These are phyloP conservation scores for Trogon melanurus DNA, from an alignment of 2,113 vertebrate species.

Conservation along the genomic window DNA sequence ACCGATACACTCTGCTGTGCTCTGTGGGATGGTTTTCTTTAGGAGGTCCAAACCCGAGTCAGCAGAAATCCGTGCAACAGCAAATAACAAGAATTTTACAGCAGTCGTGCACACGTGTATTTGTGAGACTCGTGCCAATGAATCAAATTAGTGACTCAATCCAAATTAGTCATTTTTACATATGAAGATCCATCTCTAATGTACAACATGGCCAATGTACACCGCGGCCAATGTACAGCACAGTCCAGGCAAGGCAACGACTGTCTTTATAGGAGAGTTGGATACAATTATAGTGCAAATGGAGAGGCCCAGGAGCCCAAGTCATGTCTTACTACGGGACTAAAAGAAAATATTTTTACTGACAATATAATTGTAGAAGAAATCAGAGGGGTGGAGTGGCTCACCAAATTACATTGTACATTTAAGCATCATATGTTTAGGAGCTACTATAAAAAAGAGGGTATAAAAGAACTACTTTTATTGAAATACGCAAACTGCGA, in stretches of 20 bases:
- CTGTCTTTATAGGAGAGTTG: not conserved
- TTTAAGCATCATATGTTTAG: not conserved
- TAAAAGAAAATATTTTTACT: not conserved
- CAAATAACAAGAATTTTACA: not conserved
- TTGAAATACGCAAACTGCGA: not conserved
- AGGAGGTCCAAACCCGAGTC: not conserved
- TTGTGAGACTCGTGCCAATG: not conserved
- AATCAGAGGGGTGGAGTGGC: not conserved
- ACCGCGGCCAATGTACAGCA: no score
- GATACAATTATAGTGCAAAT: not conserved
- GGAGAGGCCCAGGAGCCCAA: not conserved
- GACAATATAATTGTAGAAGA: not conserved
- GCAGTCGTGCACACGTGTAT: fast-evolving
- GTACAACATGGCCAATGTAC: not conserved
- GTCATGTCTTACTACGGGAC: no score
- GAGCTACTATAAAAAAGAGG: not conserved
- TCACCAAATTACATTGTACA: not conserved
- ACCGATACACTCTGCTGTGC: not conserved
- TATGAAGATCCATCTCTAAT: not conserved
- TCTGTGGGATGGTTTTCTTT: not conserved
- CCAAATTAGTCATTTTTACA: not conserved
- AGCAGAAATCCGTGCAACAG: not conserved
- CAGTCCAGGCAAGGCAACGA: not conserved
- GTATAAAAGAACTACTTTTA: not conserved
- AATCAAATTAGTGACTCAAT: not conserved